Conservation (phyloP, 1,140 invertebrate genomes). For the Eubasilissa regina region DNA sequence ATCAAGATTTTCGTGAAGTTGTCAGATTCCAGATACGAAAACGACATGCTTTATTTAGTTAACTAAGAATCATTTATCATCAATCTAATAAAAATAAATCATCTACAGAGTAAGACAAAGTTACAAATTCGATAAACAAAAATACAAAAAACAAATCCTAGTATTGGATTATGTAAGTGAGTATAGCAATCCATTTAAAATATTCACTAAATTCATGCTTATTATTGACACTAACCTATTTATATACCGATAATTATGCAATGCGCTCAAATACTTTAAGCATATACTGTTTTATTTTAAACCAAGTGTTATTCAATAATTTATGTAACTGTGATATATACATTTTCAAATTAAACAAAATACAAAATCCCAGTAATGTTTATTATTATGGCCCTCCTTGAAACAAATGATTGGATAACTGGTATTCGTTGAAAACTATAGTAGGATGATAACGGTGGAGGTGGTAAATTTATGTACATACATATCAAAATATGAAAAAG, state of each 20-base stretch:
- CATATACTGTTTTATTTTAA: constrained; percentile 58
- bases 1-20: constrained; percentile 56
- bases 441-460: too few species aligned
- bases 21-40: constrained; percentile 5
- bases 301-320: constrained; percentile 56
- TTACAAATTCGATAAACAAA: constrained; percentile 10
- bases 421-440: background rate
- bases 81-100: constrained; percentile 40
- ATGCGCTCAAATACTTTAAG: constrained; percentile 62
- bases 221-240: constrained; percentile 58
- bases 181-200: background rate
- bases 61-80: constrained; percentile 51
- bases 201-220: constrained; percentile 36
- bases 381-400: background rate
- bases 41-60: constrained; percentile 49
- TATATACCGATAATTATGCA: constrained; percentile 64
- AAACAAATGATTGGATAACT: background rate
- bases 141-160: background rate
- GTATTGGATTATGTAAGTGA: background rate
- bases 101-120: constrained; percentile 31
- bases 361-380: constrained; percentile 37
- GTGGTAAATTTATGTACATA: too few species aligned
- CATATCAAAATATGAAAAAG: too few species aligned
- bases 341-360: constrained; percentile 56
- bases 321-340: constrained; percentile 60